Conservation (phyloP, 2,797 vertebrate species). For the Sebastes kiyomatsui region DNA sequence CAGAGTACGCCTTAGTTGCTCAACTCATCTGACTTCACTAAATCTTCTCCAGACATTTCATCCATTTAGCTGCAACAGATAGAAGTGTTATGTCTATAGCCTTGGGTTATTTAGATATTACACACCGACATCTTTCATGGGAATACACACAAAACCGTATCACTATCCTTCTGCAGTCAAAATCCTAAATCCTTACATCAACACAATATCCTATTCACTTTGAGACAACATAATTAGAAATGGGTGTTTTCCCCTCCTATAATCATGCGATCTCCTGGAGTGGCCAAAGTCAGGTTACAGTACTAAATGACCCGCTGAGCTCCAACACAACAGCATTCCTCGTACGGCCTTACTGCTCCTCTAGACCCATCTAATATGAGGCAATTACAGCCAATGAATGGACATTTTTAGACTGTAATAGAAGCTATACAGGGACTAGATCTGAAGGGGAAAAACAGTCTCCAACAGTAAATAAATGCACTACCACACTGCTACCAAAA, state of each 20-base stretch:
- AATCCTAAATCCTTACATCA: constrained; percentile 32
- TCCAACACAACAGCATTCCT: constrained; percentile 48
- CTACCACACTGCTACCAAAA: not conserved
- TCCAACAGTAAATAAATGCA: not conserved
- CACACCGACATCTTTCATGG: not conserved
- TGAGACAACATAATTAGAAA: constrained; percentile 32
- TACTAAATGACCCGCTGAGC: constrained; percentile 43
- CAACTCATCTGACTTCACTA: not conserved
- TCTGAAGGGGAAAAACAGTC: not conserved
- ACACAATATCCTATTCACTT: constrained; percentile 40
- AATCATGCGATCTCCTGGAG: constrained; percentile 46
- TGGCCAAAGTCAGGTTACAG: constrained; percentile 57
- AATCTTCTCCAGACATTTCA: not conserved
- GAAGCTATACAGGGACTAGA: not conserved
- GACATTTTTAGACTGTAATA: not conserved
- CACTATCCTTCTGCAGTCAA: constrained; percentile 6
- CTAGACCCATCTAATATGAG: constrained; percentile 23
- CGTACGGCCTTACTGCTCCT: constrained; percentile 32
- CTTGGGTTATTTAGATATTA: not conserved
- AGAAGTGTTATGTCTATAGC: not conserved
- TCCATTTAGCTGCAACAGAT: not conserved
- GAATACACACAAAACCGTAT: constrained; percentile 7
- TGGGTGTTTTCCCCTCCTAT: constrained; percentile 31
- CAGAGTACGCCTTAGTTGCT: not conserved
- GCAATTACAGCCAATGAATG: constrained; percentile 45